These are phyloP conservation scores for Boloria euphrosyne DNA, from an alignment of 2,888 invertebrate genomes.

Conservation along the genomic window DNA sequence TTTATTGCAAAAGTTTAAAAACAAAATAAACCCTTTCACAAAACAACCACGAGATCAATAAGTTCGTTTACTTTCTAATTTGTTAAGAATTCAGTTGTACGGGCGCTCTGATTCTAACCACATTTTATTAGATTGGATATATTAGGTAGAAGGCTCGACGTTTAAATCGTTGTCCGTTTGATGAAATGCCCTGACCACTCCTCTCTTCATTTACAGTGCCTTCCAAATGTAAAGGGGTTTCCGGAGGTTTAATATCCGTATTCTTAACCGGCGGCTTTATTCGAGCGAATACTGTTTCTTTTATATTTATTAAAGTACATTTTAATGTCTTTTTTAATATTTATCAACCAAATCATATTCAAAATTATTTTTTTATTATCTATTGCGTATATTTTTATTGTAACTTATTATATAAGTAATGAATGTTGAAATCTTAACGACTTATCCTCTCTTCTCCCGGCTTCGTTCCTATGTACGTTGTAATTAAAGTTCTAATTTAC, in stretches of 20 bases:
- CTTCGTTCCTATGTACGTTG: too few relatives aligned
- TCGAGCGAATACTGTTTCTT: conserved; percentile 5
- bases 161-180: conserved; percentile 45
- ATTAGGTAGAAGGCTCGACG: conserved; percentile 47
- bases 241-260: conserved; percentile 12
- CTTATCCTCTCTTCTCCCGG: too few relatives aligned
- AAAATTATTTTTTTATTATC: too few relatives aligned
- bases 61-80: conserved; percentile 28
- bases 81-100: conserved; percentile 65
- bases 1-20: conserved; percentile 13
- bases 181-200: conserved; percentile 57
- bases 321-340: background rate
- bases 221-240: conserved; percentile 25
- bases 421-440: too few relatives aligned
- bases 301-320: background rate
- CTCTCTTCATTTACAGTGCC: conserved; percentile 53
- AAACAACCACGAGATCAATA: conserved; percentile 9
- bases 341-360: background rate
- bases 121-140: conserved; percentile 60
- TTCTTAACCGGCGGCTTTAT: conserved; percentile 14
- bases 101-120: conserved; percentile 55
- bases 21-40: conserved; percentile 11
- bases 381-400: too few relatives aligned
- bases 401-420: too few relatives aligned
- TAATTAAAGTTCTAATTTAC: too few relatives aligned